Percentiles rank a stretch among this genome's conserved stretches.
Conservation (phyloP, 2,888 invertebrate species). For the Cantharis flavilabris region DNA sequence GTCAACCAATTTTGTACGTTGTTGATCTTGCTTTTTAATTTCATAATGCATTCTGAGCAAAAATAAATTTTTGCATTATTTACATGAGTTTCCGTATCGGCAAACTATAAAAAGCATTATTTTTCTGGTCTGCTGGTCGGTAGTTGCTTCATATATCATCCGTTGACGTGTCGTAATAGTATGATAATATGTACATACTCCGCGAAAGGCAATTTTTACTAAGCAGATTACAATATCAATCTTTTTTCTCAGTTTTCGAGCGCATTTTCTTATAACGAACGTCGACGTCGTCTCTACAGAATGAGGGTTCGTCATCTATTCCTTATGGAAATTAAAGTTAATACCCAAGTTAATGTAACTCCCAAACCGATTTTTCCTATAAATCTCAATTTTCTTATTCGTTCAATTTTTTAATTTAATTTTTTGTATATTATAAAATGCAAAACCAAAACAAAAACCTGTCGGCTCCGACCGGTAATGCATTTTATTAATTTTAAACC, state of each 20-base stretch:
- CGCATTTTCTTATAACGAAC: slow-evolving; percentile 42
- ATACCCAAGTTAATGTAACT: slow-evolving; percentile 42
- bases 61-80: not conserved
- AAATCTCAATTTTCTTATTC: not conserved
- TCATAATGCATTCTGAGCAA: not conserved
- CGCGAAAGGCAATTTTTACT: slow-evolving; percentile 56
- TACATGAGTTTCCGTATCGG: not conserved
- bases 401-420: not conserved
- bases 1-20: no score
- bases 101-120: slow-evolving; percentile 35
- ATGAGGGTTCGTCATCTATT: slow-evolving; percentile 40
- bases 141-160: slow-evolving; percentile 56
- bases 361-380: slow-evolving; percentile 19
- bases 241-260: slow-evolving; percentile 48
- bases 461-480: no score
- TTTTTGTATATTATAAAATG: no score
- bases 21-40: not conserved
- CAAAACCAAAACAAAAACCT: no score
- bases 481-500: no score
- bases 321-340: slow-evolving; percentile 50
- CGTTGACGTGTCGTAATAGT: slow-evolving; percentile 58
- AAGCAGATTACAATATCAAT: slow-evolving; percentile 59
- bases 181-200: slow-evolving; percentile 59
- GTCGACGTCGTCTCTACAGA: slow-evolving; percentile 26
- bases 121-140: slow-evolving; percentile 53